Conservation (phyloP, 2,888 invertebrate genomes). For the Meliscaeva auricollis region DNA sequence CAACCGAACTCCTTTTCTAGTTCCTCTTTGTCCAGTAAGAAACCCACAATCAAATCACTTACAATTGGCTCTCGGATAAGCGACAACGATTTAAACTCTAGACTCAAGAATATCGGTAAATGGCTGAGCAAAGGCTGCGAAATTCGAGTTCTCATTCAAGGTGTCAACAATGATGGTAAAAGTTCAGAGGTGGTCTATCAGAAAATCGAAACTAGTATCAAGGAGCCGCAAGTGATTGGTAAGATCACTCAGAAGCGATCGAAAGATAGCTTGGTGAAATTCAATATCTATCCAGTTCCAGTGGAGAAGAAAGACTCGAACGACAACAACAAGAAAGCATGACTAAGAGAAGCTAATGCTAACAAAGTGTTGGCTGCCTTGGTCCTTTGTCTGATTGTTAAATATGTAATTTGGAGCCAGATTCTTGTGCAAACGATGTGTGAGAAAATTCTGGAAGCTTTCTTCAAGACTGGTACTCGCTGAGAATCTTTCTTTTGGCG, state of each 20-base stretch:
- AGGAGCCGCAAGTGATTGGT: constrained; percentile 84
- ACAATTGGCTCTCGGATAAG: constrained; percentile 87
- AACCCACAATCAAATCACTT: constrained; percentile 88
- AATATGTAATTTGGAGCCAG: constrained; percentile 55
- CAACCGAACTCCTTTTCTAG: not conserved
- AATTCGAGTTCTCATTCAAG: constrained; percentile 84
- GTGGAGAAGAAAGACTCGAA: constrained; percentile 4
- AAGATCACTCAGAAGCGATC: constrained; percentile 87
- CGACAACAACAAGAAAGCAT: constrained; percentile 13
- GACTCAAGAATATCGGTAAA: constrained; percentile 88
- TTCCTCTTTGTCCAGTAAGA: constrained; percentile 45
- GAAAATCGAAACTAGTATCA: constrained; percentile 85
- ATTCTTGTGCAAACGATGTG: constrained; percentile 18
- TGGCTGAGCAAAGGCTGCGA: constrained; percentile 88
- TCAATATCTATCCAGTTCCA: constrained; percentile 86
- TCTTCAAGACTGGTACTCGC: constrained; percentile 19
- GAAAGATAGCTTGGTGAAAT: constrained; percentile 87
- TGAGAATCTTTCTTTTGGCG: not conserved
- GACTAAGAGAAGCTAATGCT: constrained; percentile 41
- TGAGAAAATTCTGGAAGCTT: constrained; percentile 24
- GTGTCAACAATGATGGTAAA: constrained; percentile 77
- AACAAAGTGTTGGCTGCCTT: constrained; percentile 41
- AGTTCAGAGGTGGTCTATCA: constrained; percentile 85
- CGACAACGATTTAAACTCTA: constrained; percentile 88
- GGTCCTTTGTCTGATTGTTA: constrained; percentile 33